Base-by-base conservation (phyloP, 2,888 invertebrate genomes). In the Apamea monoglypha region DNA sequence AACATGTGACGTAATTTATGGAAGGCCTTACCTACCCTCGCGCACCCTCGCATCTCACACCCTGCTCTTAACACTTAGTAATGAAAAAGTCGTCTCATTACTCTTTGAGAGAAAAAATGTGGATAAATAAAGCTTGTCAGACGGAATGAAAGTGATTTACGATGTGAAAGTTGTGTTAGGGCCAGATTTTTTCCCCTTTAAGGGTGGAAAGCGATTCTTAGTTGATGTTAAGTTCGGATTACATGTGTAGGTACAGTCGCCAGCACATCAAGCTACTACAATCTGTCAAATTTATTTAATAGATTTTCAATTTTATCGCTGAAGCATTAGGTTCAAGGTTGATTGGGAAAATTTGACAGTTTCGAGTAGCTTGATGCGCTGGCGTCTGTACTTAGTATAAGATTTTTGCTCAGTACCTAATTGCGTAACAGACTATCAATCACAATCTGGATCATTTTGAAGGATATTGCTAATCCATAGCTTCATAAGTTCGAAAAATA, bases 51-150 rank as follows among this genome's bases (percentile, higher is more conserved):
- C n/a, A 47, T 40, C 67, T 59, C 61, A 36, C 40, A 36, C 50
- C 64, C 21, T n/a, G 10, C 29, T 25, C 29, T 10, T 40, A 36
- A 32, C 73, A 74, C 67, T 74, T 29, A 6, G 70, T 84, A 87
- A 81, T 88, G 77, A 84, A 87, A 82, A 82, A 73, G 82, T 80
- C 83, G 67, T 78, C 78, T 56, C 64, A 29, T 59, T 71, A 76
- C 73, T 56, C 29, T 76, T 75, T 32, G 29, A 68, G 36, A 82
- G 63, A 74, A 74, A 78, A 86, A 83, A 68, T 40, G 36, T 70
- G 50, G 36, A 78, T 67, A 56, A 78, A 78, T 78, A 73, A 56
- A 44, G 84, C 69, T 66, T 63, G 44, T 63, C 66, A 73, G 63
- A 50, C 47, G 53, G 25, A 75, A 74, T 87, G 74, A 67, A 75